A percentile compares a stretch with the other conserved stretches of the same genome.
Evolutionary conservation across 1,140 invertebrate species (phyloP).

Genomic region (honey bee (Apis mellifera)): Amel_HAv3.1 CM009937.2:12136001-12136500

Average conservation of each 20-base stretch:
- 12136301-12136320: slow-evolving; percentile 88
- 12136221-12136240: slow-evolving; percentile 84
- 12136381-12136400: not conserved
- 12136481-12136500: slow-evolving; percentile 85
- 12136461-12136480: slow-evolving; percentile 85
- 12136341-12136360: slow-evolving; percentile 19
- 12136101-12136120: slow-evolving; percentile 83
- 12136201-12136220: slow-evolving; percentile 83
- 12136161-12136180: slow-evolving; percentile 26
- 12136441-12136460: slow-evolving; percentile 76
- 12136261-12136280: slow-evolving; percentile 83
- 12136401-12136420: not conserved
- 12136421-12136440: not conserved
- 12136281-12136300: slow-evolving; percentile 86
- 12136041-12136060: slow-evolving; percentile 83
- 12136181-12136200: slow-evolving; percentile 85
- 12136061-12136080: slow-evolving; percentile 82
- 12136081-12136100: slow-evolving; percentile 84
- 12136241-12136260: slow-evolving; percentile 82
- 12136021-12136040: slow-evolving; percentile 80
- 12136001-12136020: slow-evolving; percentile 75
- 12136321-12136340: slow-evolving; percentile 80
- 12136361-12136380: not conserved
- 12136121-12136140: not conserved
- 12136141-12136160: slow-evolving; percentile 9